A percentile compares a stretch with the other conserved stretches of the same genome.
These are phyloP conservation scores for Himalopsyche kuldschensis DNA, from an alignment of 2,888 invertebrate species.

Conservation along the genomic window DNA sequence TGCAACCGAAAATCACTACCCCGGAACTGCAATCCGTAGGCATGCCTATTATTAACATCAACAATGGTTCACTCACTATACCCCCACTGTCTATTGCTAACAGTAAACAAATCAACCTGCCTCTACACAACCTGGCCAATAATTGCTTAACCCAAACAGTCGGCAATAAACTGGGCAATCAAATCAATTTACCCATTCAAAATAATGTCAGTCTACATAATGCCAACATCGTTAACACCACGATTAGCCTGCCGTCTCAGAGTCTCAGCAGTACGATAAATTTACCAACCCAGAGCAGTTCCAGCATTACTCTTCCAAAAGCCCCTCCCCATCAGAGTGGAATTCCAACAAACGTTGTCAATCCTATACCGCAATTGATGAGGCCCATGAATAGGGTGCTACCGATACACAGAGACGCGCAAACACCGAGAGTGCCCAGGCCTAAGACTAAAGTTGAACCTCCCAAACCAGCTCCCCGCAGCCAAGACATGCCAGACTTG, in stretches of 20 bases:
- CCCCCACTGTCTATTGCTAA: conserved; percentile 54
- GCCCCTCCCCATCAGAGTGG: conserved; percentile 63
- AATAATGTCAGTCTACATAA: conserved; percentile 44
- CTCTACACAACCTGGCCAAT: conserved; percentile 58
- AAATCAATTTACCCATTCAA: conserved; percentile 46
- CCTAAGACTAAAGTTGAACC: conserved; percentile 42
- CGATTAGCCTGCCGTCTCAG: conserved; percentile 54
- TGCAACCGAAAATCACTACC: conserved; percentile 8
- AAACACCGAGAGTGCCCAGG: conserved; percentile 57
- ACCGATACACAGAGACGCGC: conserved; percentile 72
- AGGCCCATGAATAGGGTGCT: conserved; percentile 78
- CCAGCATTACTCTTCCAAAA: conserved; percentile 64
- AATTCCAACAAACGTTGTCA: conserved; percentile 73
- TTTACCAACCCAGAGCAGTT: conserved; percentile 55
- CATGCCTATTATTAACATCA: conserved; percentile 40
- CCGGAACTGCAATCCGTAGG: conserved; percentile 23
- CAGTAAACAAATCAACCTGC: conserved; percentile 57
- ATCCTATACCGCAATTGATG: conserved; percentile 65
- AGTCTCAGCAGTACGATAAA: conserved; percentile 48
- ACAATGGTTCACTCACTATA: conserved; percentile 48
- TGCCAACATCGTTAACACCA: conserved; percentile 49
- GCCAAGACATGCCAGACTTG: conserved; percentile 58
- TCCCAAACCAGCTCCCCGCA: conserved; percentile 45
- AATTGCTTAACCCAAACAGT: conserved; percentile 56
- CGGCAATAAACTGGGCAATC: conserved; percentile 34